Percentiles rank a stretch among this genome's conserved stretches.
Evolutionary conservation across 2,113 vertebrate species (phyloP).

Genomic region (Mesoclemmys tuberculata): DNA sequence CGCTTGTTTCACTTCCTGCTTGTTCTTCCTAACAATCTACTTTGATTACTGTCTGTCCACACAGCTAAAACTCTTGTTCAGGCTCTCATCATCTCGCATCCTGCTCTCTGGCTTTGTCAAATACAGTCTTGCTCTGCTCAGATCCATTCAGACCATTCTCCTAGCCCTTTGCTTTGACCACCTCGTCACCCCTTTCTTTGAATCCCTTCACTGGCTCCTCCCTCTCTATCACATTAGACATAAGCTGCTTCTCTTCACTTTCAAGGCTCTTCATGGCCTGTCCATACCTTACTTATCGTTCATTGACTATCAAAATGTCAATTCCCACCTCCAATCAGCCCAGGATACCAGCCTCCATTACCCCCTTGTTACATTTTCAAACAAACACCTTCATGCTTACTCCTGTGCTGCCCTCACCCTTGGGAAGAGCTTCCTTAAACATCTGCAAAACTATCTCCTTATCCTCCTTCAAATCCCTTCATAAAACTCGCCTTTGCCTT

Average conservation of each 20-base stretch:
- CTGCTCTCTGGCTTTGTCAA: not conserved
- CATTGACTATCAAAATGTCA: not conserved
- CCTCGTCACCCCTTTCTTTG: not conserved
- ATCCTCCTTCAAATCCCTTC: not conserved
- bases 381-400: not conserved
- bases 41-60: not conserved
- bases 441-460: not conserved
- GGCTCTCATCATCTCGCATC: fast-evolving
- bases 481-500: not conserved
- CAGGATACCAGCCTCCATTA: not conserved
- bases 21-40: not conserved
- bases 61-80: not conserved
- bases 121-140: not conserved
- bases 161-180: not conserved
- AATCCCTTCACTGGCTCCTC: not conserved
- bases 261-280: not conserved
- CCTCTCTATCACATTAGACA: not conserved
- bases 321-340: not conserved
- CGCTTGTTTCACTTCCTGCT: not conserved
- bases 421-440: not conserved
- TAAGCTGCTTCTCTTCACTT: not conserved
- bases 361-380: not conserved
- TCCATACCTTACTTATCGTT: not conserved
- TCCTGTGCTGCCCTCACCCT: not conserved
- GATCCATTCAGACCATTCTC: not conserved